These are phyloP conservation scores for Caenorhabditis sp. DNA, from an alignment of 2,888 invertebrate genomes.

Conservation along the genomic window DNA sequence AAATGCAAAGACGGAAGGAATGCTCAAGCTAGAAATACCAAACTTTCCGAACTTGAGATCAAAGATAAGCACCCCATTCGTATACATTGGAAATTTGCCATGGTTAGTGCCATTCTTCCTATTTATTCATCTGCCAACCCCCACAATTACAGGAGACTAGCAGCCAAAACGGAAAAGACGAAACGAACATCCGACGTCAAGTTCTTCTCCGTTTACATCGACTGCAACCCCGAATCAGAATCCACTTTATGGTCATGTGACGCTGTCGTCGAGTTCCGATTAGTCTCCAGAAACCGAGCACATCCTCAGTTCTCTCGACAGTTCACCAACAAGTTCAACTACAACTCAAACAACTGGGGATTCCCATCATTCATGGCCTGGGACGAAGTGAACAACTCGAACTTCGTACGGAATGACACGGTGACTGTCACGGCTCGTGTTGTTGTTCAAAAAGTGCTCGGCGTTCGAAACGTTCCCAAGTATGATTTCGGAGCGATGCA, in stretches of 20 bases:
- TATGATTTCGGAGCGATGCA: constrained; percentile 76
- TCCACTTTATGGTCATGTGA: constrained; percentile 81
- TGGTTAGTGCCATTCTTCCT: constrained; percentile 61
- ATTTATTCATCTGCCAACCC: neutral
- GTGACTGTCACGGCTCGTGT: constrained; percentile 80
- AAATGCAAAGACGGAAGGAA: constrained; percentile 69
- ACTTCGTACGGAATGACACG: constrained; percentile 74
- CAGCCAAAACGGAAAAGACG: constrained; percentile 81
- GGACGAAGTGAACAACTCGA: constrained; percentile 64
- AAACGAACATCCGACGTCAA: constrained; percentile 78
- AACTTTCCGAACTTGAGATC: constrained; percentile 68
- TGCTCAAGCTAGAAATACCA: constrained; percentile 73
- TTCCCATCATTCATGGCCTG: constrained; percentile 82
- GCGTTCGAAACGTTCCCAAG: constrained; percentile 73
- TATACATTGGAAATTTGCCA: constrained; percentile 76
- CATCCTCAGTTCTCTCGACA: constrained; percentile 71
- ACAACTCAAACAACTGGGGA: constrained; percentile 82
- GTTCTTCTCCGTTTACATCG: constrained; percentile 82
- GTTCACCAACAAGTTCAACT: constrained; percentile 82
- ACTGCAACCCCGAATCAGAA: constrained; percentile 82
- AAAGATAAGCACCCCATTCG: constrained; percentile 73
- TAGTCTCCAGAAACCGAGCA: constrained; percentile 53
- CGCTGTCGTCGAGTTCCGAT: constrained; percentile 74
- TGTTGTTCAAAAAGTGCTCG: constrained; percentile 77
- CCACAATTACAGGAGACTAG: constrained; percentile 74